Percentiles rank a stretch among this genome's conserved stretches.
phyloP scores from a whole-genome alignment of 2,888 invertebrate species.

The Pristionchus fissidentatus region DNA sequence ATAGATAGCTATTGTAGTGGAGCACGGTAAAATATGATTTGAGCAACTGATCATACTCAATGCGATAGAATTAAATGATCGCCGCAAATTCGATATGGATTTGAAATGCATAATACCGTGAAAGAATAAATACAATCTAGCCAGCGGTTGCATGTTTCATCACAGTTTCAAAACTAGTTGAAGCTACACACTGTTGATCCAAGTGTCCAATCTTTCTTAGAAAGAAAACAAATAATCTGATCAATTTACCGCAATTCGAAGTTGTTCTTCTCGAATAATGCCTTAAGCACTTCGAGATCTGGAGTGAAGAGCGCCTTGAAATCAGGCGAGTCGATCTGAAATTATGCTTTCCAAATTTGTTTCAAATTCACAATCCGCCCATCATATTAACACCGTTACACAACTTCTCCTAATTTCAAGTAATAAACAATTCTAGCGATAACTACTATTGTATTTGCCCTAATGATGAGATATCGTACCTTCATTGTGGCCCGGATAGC shows the following conservation, averaged over 20 bases:
- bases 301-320: constrained; percentile 84
- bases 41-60: not conserved
- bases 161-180: too few species aligned
- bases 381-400: not conserved
- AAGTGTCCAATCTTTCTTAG: not conserved
- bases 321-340: constrained; percentile 34
- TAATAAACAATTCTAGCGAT: too few species aligned
- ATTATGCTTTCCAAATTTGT: not conserved
- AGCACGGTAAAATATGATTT: not conserved
- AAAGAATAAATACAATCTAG: too few species aligned
- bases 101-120: too few species aligned
- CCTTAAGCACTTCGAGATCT: constrained; percentile 84
- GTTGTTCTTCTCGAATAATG: constrained; percentile 82
- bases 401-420: too few species aligned
- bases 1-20: not conserved
- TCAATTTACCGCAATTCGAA: constrained; percentile 85
- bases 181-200: too few species aligned
- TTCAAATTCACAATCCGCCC: not conserved
- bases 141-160: too few species aligned
- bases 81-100: not conserved
- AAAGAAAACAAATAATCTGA: not conserved
- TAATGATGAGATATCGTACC: not conserved
- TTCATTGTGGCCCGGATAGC: constrained; percentile 23
- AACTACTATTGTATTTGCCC: not conserved
- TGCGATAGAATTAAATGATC: not conserved